These are phyloP conservation scores for Falco cherrug DNA, from an alignment of 2,797 vertebrate species.

Conservation along the genomic window DNA sequence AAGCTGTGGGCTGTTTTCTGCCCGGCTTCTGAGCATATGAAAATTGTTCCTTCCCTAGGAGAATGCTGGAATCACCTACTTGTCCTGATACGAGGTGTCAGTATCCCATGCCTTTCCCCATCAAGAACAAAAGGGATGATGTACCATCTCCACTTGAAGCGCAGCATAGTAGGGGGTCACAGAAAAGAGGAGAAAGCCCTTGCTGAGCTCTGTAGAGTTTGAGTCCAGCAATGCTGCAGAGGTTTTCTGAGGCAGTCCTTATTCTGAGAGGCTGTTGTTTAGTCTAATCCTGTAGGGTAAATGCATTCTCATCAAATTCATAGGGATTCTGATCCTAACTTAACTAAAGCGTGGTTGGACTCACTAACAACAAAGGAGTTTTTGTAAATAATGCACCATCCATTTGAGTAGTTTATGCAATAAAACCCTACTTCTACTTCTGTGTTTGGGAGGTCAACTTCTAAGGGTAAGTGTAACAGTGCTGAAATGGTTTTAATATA, in stretches of 20 bases:
- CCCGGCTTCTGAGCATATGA: background rate
- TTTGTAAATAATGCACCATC: background rate
- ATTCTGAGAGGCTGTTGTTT: background rate
- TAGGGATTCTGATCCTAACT: background rate
- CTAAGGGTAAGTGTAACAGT: background rate
- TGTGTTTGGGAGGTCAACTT: background rate
- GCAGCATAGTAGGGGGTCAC: fast-evolving
- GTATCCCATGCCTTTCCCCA: background rate
- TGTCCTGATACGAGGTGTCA: slow-evolving; percentile 8
- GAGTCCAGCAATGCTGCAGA: background rate
- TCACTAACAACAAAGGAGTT: background rate
- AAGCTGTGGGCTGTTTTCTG: slow-evolving; percentile 46
- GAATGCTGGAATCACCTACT: background rate
- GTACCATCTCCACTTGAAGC: background rate
- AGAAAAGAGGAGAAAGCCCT: background rate
- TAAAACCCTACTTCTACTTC: background rate
- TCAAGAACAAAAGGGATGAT: background rate
- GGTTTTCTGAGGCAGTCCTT: background rate
- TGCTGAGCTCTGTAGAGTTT: background rate
- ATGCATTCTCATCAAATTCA: background rate
- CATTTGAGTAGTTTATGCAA: background rate
- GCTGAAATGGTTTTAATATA: background rate
- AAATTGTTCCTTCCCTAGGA: background rate
- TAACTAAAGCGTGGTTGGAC: background rate
- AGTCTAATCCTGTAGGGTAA: background rate